Evolutionary conservation across 2,113 vertebrate species (phyloP).

Genomic region (Herpailurus yagouaroundi): DNA sequence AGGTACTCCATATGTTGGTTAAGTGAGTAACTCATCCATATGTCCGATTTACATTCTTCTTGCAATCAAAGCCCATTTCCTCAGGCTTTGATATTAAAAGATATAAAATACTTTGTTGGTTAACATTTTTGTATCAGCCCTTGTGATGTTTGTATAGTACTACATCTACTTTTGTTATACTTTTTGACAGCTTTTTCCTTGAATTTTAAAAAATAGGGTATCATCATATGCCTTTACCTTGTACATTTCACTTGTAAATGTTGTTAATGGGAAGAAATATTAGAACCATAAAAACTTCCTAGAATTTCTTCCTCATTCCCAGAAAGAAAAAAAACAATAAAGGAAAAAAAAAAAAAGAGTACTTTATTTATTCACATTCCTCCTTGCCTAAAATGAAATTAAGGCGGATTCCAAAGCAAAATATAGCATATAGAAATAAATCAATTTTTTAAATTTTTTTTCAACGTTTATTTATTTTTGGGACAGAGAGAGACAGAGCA

Average conservation of each 20-base stretch:
- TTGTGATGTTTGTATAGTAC: neutral
- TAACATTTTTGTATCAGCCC: neutral
- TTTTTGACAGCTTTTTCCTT: conserved; percentile 21
- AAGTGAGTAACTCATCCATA: neutral
- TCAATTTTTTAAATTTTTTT: neutral
- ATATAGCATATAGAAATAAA: conserved; percentile 11
- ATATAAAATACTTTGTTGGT: neutral
- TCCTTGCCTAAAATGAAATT: neutral
- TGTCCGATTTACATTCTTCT: neutral
- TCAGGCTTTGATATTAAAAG: neutral
- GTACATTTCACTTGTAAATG: neutral
- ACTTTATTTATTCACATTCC: neutral
- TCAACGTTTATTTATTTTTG: too few relatives aligned
- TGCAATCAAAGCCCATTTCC: neutral
- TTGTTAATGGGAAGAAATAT: conserved; percentile 14
- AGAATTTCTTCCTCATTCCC: neutral
- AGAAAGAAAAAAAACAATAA: neutral
- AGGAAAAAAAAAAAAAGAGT: neutral
- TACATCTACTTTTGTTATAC: neutral
- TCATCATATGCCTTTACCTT: neutral
- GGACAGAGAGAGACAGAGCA: too few relatives aligned
- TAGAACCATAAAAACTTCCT: neutral
- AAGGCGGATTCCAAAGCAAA: conserved; percentile 8
- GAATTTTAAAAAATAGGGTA: neutral
- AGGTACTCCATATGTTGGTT: neutral